These are phyloP conservation scores for Therioaphis trifolii DNA, from an alignment of 2,888 invertebrate species.

Conservation along the genomic window DNA sequence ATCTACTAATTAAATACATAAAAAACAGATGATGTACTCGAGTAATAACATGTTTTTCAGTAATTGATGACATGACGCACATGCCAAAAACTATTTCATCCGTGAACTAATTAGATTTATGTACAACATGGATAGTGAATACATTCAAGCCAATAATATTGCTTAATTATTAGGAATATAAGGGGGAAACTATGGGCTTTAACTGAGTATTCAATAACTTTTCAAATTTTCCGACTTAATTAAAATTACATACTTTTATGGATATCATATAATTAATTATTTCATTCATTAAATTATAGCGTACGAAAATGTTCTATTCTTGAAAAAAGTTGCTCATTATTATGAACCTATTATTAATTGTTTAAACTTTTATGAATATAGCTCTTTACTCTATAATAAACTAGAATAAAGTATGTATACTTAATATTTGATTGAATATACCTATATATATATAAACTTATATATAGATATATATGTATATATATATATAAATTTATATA, in stretches of 20 bases:
- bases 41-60: conserved; percentile 28
- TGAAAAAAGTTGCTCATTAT: too few relatives aligned
- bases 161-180: neutral
- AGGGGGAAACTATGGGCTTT: neutral
- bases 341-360: too few relatives aligned
- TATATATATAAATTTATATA: too few relatives aligned
- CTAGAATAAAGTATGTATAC: too few relatives aligned
- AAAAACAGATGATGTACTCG: conserved; percentile 11
- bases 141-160: neutral
- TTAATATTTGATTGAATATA: too few relatives aligned
- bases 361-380: too few relatives aligned
- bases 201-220: neutral
- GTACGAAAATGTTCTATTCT: too few relatives aligned
- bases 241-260: neutral
- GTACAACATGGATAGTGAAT: neutral
- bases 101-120: conserved; percentile 37
- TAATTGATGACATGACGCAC: conserved; percentile 24
- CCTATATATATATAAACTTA: too few relatives aligned
- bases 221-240: neutral
- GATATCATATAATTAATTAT: neutral
- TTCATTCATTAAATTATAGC: neutral
- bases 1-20: conserved; percentile 22
- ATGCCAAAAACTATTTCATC: conserved; percentile 37
- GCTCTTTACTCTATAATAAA: too few relatives aligned
- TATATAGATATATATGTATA: too few relatives aligned